These are phyloP conservation scores for Caracal caracal DNA, from an alignment of 2,113 vertebrate genomes.

Conservation along the genomic window DNA sequence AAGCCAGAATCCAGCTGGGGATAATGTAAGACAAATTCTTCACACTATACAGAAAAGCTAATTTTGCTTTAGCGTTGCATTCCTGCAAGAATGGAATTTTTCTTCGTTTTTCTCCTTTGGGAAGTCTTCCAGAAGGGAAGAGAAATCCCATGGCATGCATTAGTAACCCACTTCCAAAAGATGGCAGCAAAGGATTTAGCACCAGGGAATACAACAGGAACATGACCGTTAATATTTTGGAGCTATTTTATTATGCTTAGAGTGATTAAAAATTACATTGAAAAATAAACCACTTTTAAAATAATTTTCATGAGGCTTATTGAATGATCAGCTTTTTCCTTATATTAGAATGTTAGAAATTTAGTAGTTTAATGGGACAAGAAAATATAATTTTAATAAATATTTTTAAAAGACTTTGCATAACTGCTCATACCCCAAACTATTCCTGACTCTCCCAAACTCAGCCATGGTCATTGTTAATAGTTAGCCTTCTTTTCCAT, in stretches of 20 bases:
- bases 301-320: not conserved
- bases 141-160: not conserved
- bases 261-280: not conserved
- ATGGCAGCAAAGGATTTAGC: conserved; percentile 64
- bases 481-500: not conserved
- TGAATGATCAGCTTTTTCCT: not conserved
- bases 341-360: not conserved
- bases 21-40: not conserved
- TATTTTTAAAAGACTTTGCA: not conserved
- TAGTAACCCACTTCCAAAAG: conserved; percentile 29
- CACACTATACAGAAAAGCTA: not conserved
- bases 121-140: not conserved
- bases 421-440: not conserved
- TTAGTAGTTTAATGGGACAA: not conserved
- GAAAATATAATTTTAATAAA: not conserved
- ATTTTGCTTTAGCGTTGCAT: not conserved
- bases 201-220: rapidly evolving
- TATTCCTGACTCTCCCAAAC: not conserved
- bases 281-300: not conserved
- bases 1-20: not conserved
- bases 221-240: not conserved
- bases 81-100: not conserved
- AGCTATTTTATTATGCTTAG: not conserved
- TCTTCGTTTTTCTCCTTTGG: not conserved
- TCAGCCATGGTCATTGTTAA: not conserved